Percentiles rank a stretch among this genome's conserved stretches.
Conservation (phyloP, 2,113 vertebrate genomes). For the Rhineura floridana region DNA sequence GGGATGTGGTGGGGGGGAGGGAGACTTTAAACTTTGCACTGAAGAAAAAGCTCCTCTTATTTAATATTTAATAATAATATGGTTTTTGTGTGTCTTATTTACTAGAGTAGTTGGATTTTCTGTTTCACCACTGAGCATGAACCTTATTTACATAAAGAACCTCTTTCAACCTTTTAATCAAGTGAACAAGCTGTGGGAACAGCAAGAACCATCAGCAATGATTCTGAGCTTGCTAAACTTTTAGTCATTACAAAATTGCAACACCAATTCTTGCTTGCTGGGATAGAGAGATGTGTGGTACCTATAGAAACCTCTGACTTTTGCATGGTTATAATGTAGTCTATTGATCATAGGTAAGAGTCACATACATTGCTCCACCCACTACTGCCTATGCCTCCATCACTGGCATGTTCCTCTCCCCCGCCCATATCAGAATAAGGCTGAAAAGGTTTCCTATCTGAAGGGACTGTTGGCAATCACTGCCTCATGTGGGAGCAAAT, state of each 20-base stretch:
- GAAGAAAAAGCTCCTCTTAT: background rate
- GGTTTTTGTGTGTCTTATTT: background rate
- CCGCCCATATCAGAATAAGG: too few relatives aligned
- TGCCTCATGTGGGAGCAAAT: too few relatives aligned
- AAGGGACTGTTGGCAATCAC: too few relatives aligned
- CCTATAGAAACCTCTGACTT: too few relatives aligned
- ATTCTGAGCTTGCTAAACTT: background rate
- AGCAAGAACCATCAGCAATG: background rate
- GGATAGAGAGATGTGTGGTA: too few relatives aligned
- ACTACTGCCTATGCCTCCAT: too few relatives aligned
- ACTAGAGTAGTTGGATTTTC: background rate
- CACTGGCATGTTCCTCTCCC: too few relatives aligned
- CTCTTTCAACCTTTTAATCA: background rate
- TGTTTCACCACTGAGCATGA: background rate
- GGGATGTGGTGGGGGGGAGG: background rate
- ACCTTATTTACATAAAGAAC: background rate
- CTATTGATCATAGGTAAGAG: too few relatives aligned
- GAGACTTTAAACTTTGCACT: accelerated
- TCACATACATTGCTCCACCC: too few relatives aligned
- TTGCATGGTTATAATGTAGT: too few relatives aligned
- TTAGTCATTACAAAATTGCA: background rate
- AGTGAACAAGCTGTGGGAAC: background rate
- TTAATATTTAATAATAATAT: background rate
- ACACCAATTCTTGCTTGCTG: too few relatives aligned
- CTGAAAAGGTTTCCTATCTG: too few relatives aligned